phyloP scores from a whole-genome alignment of 2,113 vertebrate species.

The Mormyrus lacerda region DNA sequence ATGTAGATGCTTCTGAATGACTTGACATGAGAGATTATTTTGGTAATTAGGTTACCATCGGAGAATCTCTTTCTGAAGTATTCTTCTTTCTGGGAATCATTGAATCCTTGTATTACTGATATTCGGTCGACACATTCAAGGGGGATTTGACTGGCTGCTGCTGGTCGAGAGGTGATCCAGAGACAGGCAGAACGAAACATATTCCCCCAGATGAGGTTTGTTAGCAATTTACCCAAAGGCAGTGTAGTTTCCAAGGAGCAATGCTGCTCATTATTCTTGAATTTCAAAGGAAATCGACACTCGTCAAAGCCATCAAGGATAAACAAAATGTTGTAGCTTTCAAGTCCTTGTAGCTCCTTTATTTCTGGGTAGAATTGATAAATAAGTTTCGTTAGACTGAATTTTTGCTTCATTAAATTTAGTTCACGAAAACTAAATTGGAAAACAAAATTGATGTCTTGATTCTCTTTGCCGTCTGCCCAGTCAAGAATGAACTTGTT shows the following conservation, averaged over 20 bases:
- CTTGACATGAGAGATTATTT: conserved; percentile 12
- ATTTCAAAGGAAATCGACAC: conserved; percentile 10
- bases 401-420: background rate
- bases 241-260: background rate
- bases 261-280: background rate
- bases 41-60: background rate
- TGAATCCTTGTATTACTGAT: conserved; percentile 21
- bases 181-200: conserved; percentile 8
- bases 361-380: conserved; percentile 21
- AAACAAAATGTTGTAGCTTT: conserved; percentile 11
- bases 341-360: background rate
- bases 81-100: conserved; percentile 19
- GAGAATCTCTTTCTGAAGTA: conserved; percentile 21
- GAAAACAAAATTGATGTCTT: conserved; percentile 21
- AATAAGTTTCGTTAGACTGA: conserved; percentile 19
- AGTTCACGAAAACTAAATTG: conserved; percentile 27
- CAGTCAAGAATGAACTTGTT: conserved; percentile 27
- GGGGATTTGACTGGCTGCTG: conserved; percentile 18
- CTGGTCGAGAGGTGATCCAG: conserved; percentile 21
- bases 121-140: conserved; percentile 15
- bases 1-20: conserved; percentile 10
- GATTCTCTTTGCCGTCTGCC: conserved; percentile 5
- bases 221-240: background rate
- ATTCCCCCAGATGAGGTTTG: conserved; percentile 6
- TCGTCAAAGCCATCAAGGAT: conserved; percentile 29